phyloP scores from a whole-genome alignment of 2,797 vertebrate species.

The Bucorvus abyssinicus region DNA sequence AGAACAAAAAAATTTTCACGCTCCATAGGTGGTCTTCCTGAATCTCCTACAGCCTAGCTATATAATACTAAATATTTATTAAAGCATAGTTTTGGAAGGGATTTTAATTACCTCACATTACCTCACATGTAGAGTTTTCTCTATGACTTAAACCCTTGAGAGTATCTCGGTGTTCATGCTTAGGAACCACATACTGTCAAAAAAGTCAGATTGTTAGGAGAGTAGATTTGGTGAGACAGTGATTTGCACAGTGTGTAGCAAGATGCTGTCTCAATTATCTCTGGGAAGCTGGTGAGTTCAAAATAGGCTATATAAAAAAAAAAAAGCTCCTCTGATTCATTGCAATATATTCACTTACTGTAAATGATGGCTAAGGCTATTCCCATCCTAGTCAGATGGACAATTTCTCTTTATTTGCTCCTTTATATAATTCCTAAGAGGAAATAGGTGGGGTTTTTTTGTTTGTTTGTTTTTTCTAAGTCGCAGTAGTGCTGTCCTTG shows the following conservation, averaged over 20 bases:
- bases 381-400: background rate
- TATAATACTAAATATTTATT: background rate
- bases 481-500: background rate
- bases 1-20: rapidly evolving
- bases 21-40: background rate
- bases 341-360: no score
- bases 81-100: background rate
- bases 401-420: background rate
- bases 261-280: background rate
- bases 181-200: background rate
- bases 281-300: background rate
- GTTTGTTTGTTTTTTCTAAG: background rate
- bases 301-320: background rate
- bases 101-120: background rate
- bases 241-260: background rate
- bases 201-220: background rate
- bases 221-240: background rate
- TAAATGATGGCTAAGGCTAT: background rate
- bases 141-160: background rate
- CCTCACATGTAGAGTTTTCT: background rate
- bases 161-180: background rate
- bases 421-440: background rate
- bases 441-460: no score
- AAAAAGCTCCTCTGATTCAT: background rate
- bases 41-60: background rate